These are phyloP conservation scores for Hycleus phaleratus DNA, from an alignment of 1,140 invertebrate genomes.

Conservation along the genomic window DNA sequence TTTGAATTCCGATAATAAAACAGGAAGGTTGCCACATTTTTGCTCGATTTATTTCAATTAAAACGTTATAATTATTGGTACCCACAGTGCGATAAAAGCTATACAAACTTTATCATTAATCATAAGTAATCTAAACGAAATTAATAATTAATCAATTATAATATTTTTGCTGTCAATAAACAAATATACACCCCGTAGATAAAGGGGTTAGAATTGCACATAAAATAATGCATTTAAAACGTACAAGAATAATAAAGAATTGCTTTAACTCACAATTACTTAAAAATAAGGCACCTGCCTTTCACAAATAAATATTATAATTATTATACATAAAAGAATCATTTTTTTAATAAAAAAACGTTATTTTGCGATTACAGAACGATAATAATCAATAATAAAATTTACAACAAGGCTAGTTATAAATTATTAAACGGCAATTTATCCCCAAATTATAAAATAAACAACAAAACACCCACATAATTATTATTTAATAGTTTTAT, in stretches of 20 bases:
- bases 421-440: too few relatives aligned
- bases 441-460: too few relatives aligned
- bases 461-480: too few relatives aligned
- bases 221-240: conserved; percentile 15
- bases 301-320: conserved; percentile 17
- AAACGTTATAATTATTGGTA: conserved; percentile 21
- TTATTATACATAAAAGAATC: conserved; percentile 4
- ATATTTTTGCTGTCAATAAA: too few relatives aligned
- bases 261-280: conserved; percentile 17
- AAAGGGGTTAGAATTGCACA: conserved; percentile 21
- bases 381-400: conserved; percentile 2
- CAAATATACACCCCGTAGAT: too few relatives aligned
- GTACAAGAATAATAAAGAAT: neutral
- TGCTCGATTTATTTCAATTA: conserved; percentile 8
- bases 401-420: neutral
- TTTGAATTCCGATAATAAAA: too few relatives aligned
- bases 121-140: conserved; percentile 12
- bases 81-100: conserved; percentile 24
- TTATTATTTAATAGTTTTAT: too few relatives aligned
- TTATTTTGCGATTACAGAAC: neutral
- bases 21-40: neutral
- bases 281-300: conserved; percentile 18
- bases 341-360: conserved; percentile 18
- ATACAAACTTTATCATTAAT: conserved; percentile 17
- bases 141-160: conserved; percentile 2